These are phyloP conservation scores for Pammene aurita DNA, from an alignment of 2,888 invertebrate genomes.

Conservation along the genomic window DNA sequence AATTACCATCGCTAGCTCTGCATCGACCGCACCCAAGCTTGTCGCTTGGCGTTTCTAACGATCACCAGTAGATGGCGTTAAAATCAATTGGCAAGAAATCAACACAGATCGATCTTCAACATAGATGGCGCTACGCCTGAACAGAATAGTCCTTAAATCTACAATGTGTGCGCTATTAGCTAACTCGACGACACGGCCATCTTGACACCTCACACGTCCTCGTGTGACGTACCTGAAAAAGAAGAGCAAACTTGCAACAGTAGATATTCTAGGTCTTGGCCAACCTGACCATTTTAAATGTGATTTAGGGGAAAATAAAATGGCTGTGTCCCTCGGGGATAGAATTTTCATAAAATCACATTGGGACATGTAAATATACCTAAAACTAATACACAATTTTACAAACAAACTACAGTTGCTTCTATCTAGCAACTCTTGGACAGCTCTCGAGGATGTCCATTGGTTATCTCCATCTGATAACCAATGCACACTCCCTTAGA, in stretches of 20 bases:
- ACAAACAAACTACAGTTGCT: neutral
- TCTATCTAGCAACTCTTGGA: neutral
- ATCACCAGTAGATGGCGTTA: neutral
- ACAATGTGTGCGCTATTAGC: too few relatives aligned
- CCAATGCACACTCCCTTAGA: neutral
- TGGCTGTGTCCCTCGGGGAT: neutral
- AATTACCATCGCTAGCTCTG: neutral
- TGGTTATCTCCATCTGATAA: neutral
- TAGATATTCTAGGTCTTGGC: neutral
- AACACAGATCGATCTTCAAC: neutral
- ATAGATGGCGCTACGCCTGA: too few relatives aligned
- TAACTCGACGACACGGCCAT: slow-evolving; percentile 15
- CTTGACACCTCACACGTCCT: slow-evolving; percentile 25
- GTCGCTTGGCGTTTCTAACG: neutral
- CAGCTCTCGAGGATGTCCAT: neutral
- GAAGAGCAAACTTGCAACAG: slow-evolving; percentile 8
- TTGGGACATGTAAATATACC: neutral
- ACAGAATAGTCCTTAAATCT: too few relatives aligned
- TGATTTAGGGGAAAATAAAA: neutral
- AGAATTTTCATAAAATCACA: neutral
- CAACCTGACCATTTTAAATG: too few relatives aligned
- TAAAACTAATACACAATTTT: neutral
- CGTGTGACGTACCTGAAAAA: neutral
- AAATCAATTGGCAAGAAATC: neutral
- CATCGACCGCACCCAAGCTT: slow-evolving; percentile 2